Evolutionary conservation across 1,140 invertebrate species (phyloP), one percentile per base, ranked within the genome.

Genomic region (Bicyclus anynana): DNA sequence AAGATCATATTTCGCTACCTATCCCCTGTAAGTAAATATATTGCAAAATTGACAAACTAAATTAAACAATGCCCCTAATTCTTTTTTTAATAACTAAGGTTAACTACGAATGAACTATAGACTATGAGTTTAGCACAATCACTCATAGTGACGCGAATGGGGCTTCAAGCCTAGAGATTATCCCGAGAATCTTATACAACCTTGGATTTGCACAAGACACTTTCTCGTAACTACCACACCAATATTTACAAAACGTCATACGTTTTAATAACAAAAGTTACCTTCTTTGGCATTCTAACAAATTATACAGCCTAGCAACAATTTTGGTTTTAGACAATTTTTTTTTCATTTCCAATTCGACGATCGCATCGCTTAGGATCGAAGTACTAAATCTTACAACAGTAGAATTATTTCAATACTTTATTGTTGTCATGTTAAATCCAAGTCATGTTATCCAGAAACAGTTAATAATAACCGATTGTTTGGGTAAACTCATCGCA

Each of bases 121-220:
- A 85, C 83, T 83, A 85, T 85, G 84, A 87, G 84, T 78, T 88
- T 83, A 88, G 84, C 85, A 87, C 84, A 87, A 83, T 88, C 77
- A 82, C 85, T 85, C 85, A 84, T 84, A 87, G 85, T 81, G 71
- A 85, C 67, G 70, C 68, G 68, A 81, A 73, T 27, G 68, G 72
- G 69, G 73, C 60, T 61, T 59, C 65, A 64, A 70, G 72, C 67
- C 52, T 29, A 59, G 71, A 77, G 70, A 70, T 72, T 65, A 56
- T 52, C 38, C 58, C 48, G 44, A 40, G 33, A 46, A 49, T 33
- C 29, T 33, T 33, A 33, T 33, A 33, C 0, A 12, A 33, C 29
- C 12, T 33, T 33, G 29, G 29, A 33, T 33, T 33, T 33, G 29
- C 10, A 33, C 2, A 33, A 33, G 29, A 33, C 10, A 33, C 29